Evolutionary conservation across 2,888 invertebrate genomes (phyloP).

Genomic region (Lasioglossum morio): DNA sequence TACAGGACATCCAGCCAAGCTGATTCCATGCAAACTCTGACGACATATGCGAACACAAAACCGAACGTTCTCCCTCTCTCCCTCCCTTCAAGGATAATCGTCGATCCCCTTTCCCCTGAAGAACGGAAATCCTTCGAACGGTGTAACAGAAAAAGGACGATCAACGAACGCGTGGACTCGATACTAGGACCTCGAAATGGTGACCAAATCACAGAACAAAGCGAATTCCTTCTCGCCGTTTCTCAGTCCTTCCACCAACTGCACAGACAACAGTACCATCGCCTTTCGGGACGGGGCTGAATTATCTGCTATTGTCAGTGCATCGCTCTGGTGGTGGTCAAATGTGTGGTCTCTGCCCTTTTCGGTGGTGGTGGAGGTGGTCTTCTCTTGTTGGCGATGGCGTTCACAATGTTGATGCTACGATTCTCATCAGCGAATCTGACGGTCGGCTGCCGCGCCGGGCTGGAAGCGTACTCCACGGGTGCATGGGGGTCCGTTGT

Average conservation of each 20-base stretch:
- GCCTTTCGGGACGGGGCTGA: slow-evolving; percentile 78
- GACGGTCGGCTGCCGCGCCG: slow-evolving; percentile 75
- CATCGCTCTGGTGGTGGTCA: slow-evolving; percentile 87
- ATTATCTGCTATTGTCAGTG: slow-evolving; percentile 84
- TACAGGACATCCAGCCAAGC: slow-evolving; percentile 29
- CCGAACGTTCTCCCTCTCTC: slow-evolving; percentile 19
- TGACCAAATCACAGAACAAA: slow-evolving; percentile 53
- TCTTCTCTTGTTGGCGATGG: slow-evolving; percentile 87
- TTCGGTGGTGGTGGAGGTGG: slow-evolving; percentile 97
- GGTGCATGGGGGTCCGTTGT: slow-evolving; percentile 84
- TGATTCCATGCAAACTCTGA: slow-evolving; percentile 25
- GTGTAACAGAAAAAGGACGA: slow-evolving; percentile 31
- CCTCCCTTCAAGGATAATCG: slow-evolving; percentile 33
- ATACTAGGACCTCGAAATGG: slow-evolving; percentile 46
- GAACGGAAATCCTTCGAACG: background rate
- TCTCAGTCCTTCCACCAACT: slow-evolving; percentile 81
- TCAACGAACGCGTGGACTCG: slow-evolving; percentile 38
- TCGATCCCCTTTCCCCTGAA: slow-evolving; percentile 15
- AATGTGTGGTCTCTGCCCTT: slow-evolving; percentile 94
- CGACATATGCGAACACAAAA: slow-evolving; percentile 43
- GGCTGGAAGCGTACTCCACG: slow-evolving; percentile 85
- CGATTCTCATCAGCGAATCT: slow-evolving; percentile 80
- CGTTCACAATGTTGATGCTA: slow-evolving; percentile 82
- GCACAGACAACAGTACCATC: slow-evolving; percentile 81
- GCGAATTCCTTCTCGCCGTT: slow-evolving; percentile 34